Conservation (phyloP, 2,888 invertebrate species). For the Latrodectus hesperus region DNA sequence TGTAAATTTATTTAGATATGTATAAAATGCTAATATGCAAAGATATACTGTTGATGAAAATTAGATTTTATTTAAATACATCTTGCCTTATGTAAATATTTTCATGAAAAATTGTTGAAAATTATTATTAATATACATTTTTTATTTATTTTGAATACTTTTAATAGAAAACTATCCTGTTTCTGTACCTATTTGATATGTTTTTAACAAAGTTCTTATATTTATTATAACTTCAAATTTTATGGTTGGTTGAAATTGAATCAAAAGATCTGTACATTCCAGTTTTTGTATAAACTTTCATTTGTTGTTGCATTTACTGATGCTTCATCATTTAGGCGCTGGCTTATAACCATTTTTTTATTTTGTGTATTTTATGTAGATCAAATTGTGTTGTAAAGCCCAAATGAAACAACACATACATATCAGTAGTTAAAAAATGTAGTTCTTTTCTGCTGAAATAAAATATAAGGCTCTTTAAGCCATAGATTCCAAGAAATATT, state of each 20-base stretch:
- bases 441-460: neutral
- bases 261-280: slow-evolving; percentile 44
- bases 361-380: neutral
- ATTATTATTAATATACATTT: neutral
- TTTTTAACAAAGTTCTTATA: neutral
- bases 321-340: neutral
- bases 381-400: neutral
- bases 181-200: neutral
- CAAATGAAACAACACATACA: neutral
- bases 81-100: slow-evolving; percentile 38
- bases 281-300: slow-evolving; percentile 18
- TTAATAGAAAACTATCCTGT: neutral
- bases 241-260: slow-evolving; percentile 7
- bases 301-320: neutral
- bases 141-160: neutral
- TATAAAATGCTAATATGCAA: no score
- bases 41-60: neutral
- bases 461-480: neutral
- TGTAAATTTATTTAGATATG: no score
- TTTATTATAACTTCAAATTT: slow-evolving; percentile 4
- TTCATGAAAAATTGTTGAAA: slow-evolving; percentile 5
- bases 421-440: neutral
- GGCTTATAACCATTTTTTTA: neutral
- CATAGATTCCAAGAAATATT: slow-evolving; percentile 4
- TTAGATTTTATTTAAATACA: neutral